Conservation (phyloP, 2,797 vertebrate species). For the Chloroceryle amazona region DNA sequence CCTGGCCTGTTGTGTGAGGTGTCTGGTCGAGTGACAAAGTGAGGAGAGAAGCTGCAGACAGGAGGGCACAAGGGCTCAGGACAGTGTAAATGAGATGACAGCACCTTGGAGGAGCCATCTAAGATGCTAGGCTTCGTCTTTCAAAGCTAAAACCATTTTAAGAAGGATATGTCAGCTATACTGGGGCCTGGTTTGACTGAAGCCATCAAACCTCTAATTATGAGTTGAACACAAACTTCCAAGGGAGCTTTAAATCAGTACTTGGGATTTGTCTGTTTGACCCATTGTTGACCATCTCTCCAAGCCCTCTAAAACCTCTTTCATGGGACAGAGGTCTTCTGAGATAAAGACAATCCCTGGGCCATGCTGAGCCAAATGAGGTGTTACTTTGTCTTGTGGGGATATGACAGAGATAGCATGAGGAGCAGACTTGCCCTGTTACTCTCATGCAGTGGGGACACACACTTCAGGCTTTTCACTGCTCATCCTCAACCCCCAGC, state of each 20-base stretch:
- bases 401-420: neutral
- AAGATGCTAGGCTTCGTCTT: neutral
- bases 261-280: neutral
- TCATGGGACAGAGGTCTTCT: neutral
- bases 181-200: neutral
- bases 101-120: neutral
- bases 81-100: neutral
- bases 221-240: neutral
- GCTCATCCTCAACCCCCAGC: neutral
- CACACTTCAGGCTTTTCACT: neutral
- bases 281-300: fast-evolving
- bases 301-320: neutral
- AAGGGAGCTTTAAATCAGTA: neutral
- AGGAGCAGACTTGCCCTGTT: neutral
- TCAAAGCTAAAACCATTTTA: neutral
- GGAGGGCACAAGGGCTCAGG: fast-evolving
- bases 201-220: neutral
- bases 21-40: neutral
- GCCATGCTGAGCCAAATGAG: neutral
- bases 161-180: neutral
- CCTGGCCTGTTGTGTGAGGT: neutral
- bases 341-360: neutral
- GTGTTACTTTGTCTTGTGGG: neutral
- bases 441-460: fast-evolving
- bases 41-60: neutral